A percentile compares a stretch with the other conserved stretches of the same genome.
phyloP scores from a whole-genome alignment of 2,113 vertebrate species.

The Zosterops pallidus region DNA sequence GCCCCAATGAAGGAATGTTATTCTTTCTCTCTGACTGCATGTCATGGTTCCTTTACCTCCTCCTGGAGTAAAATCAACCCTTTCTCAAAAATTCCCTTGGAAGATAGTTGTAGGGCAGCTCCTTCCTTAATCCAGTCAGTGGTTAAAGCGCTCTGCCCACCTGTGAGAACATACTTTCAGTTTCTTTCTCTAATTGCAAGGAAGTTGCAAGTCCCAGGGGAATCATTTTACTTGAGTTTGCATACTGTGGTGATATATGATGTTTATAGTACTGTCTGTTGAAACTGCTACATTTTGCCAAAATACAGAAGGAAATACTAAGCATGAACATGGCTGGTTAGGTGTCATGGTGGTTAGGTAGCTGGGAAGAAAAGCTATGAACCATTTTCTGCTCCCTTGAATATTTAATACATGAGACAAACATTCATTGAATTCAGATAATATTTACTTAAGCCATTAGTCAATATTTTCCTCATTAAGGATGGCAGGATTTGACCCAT shows the following conservation, averaged over 20 bases:
- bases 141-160: fast-evolving
- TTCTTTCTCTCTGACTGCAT: not conserved
- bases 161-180: not conserved
- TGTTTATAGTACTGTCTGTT: not conserved
- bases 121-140: not conserved
- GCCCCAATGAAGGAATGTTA: not conserved
- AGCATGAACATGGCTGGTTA: not conserved
- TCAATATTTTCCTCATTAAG: conserved; percentile 50
- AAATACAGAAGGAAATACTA: not conserved
- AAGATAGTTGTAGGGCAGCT: not conserved
- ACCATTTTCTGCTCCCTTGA: not conserved
- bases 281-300: not conserved
- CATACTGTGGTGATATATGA: not conserved
- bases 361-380: not conserved
- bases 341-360: not conserved
- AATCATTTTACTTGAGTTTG: fast-evolving
- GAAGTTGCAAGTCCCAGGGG: not conserved
- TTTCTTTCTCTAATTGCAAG: not conserved
- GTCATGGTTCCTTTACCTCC: not conserved
- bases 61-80: not conserved
- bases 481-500: conserved; percentile 9
- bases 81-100: not conserved
- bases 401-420: conserved; percentile 1
- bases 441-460: conserved; percentile 43
- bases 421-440: conserved; percentile 23